phyloP scores from a whole-genome alignment of 37 sponge, comb jelly and placozoan species.

The Oscarella lobularis region DNA sequence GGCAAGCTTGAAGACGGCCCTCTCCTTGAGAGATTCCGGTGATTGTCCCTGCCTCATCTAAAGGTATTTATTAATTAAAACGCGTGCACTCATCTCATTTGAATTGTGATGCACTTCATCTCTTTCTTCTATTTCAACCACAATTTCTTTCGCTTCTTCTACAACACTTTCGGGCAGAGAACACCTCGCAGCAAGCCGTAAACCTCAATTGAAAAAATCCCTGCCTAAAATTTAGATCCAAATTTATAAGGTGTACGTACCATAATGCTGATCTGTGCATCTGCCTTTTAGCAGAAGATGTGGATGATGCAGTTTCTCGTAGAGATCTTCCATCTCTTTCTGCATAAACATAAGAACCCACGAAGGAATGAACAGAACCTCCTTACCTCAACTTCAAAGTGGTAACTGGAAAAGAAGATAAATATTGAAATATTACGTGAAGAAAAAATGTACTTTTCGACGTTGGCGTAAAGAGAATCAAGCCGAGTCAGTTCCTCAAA shows the following conservation, averaged over 20 bases:
- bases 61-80: no score
- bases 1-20: slow-evolving; percentile 29
- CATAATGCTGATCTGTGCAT: slow-evolving; percentile 22
- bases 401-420: slow-evolving; percentile 38
- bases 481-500: slow-evolving; percentile 71
- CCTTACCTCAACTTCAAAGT: slow-evolving; percentile 73
- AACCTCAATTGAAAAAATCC: slow-evolving; percentile 22
- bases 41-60: slow-evolving; percentile 16
- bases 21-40: slow-evolving; percentile 4
- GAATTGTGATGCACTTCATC: slow-evolving; percentile 4
- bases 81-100: not conserved
- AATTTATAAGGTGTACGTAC: not conserved
- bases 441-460: slow-evolving; percentile 60
- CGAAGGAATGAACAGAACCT: not conserved
- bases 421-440: not conserved
- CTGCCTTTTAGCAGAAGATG: slow-evolving; percentile 55
- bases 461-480: slow-evolving; percentile 78
- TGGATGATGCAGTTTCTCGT: slow-evolving; percentile 28
- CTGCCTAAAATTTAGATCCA: not conserved
- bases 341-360: not conserved
- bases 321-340: not conserved
- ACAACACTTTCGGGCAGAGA: slow-evolving; percentile 43
- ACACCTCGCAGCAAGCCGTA: slow-evolving; percentile 54
- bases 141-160: slow-evolving; percentile 48
- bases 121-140: slow-evolving; percentile 8